phyloP scores from a whole-genome alignment of 30 jellyfish, hydroid and myxozoan species.

The Cassiopea xamachana region DNA sequence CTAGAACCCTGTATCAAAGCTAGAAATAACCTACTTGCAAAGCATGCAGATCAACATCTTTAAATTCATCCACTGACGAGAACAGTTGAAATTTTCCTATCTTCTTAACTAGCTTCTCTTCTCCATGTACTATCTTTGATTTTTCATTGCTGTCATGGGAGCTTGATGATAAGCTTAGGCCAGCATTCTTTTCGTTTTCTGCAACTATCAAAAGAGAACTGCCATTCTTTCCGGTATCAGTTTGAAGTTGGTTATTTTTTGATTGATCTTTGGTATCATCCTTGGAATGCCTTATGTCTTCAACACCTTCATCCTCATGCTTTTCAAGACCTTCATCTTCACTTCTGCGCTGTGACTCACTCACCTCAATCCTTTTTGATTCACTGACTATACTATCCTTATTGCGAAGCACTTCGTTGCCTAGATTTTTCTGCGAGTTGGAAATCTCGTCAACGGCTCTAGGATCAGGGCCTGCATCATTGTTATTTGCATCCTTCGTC shows the following conservation, averaged over 20 bases:
- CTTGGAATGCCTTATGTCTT: background rate
- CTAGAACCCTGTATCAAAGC: background rate
- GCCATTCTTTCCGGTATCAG: background rate
- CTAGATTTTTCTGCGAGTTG: too few relatives aligned
- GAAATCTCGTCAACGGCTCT: background rate
- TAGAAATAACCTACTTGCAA: background rate
- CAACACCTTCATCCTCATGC: too few relatives aligned
- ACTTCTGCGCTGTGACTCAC: too few relatives aligned
- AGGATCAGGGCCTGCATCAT: background rate
- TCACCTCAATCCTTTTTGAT: too few relatives aligned
- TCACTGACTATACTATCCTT: too few relatives aligned
- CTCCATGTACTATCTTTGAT: background rate
- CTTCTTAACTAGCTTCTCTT: background rate
- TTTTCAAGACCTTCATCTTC: too few relatives aligned
- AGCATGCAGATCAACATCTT: conserved; percentile 45
- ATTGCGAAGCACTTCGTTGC: too few relatives aligned
- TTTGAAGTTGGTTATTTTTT: background rate
- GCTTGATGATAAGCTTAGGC: background rate
- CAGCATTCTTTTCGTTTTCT: background rate
- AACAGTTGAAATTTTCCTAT: background rate
- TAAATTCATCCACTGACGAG: conserved; percentile 24
- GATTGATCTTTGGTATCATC: background rate
- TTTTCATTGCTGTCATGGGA: background rate
- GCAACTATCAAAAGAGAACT: background rate
- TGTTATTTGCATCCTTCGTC: conserved; percentile 6